Evolutionary conservation across 2,888 invertebrate species (phyloP), one percentile per base, ranked within the genome.

Genomic region (Seira ritae): DNA sequence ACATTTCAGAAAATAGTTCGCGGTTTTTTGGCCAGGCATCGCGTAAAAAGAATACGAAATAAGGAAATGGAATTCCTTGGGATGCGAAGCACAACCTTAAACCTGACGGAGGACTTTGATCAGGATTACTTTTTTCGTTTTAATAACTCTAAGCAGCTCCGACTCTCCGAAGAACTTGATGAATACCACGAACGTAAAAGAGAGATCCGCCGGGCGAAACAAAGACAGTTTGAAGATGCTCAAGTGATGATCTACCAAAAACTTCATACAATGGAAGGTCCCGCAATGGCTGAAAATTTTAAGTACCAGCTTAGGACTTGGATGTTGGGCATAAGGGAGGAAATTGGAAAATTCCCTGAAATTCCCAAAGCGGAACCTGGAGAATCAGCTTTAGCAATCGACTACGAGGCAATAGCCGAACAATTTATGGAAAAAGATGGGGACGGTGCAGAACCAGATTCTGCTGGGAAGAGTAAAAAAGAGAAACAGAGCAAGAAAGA

Each of bases 321-420:
- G 97, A 94, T 97, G 85, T 93, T 94, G 2, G 67, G 85, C 50
- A 78, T 86, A 0, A 89, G 87, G 72, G 93, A 95, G 55, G 94
- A 95, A 89, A 95, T 96, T 3, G 96, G 95, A 24, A 95, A 95
- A 90, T 94, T 98, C 89, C 98, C 98, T 0, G 97, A 98, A 88
- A 94, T 97, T 89, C 98, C 98, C 0, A 95, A 96, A 1, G 96
- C 95, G 1, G 98, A 98, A 90, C 94, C 95, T 88, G 97, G 97
- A 6, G 97, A 97, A 0, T 97, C 97, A 0, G 93, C 95, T 88
- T 92, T 95, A 84, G 94, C 98, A 91, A 95, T 97, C 87, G 95
- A 95, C 8, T 79, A 81, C 0, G 85, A 87, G 2, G 74, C 66
- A 15, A 23, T 85, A 12, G 22, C 82, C 0, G 71, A 70, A 1